Evolutionary conservation across 1,140 invertebrate genomes (phyloP).

Genomic region (Helicoverpa armigera): DNA sequence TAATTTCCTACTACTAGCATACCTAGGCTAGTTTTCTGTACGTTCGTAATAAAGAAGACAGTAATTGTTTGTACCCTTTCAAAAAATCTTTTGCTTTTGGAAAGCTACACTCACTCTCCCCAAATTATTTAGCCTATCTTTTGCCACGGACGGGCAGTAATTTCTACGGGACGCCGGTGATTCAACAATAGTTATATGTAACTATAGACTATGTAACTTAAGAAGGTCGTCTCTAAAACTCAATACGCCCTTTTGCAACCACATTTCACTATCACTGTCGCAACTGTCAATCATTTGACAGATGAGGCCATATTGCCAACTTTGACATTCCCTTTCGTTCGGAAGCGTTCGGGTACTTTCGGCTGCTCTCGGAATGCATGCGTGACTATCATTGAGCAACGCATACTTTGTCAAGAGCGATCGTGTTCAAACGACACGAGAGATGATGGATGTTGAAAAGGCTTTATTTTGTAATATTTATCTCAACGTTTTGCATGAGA

Average conservation of each 20-base stretch:
- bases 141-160: no score
- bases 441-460: conserved; percentile 21
- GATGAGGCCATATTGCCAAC: conserved; percentile 33
- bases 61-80: no score
- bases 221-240: neutral
- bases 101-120: no score
- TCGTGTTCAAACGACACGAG: conserved; percentile 17
- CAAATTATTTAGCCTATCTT: no score
- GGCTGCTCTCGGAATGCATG: conserved; percentile 28
- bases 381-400: conserved; percentile 14
- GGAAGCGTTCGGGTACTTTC: conserved; percentile 1
- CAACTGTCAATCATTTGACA: conserved; percentile 18
- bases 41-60: no score
- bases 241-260: conserved; percentile 10
- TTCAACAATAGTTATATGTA: no score
- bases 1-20: no score
- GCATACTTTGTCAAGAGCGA: conserved; percentile 6
- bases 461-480: conserved; percentile 27
- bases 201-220: neutral
- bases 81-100: no score
- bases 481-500: conserved; percentile 16
- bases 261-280: neutral
- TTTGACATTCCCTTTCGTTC: conserved; percentile 21
- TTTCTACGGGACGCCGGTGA: no score
- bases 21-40: no score